phyloP scores from a whole-genome alignment of 2,888 invertebrate species.

The Epistrophe eligans region DNA sequence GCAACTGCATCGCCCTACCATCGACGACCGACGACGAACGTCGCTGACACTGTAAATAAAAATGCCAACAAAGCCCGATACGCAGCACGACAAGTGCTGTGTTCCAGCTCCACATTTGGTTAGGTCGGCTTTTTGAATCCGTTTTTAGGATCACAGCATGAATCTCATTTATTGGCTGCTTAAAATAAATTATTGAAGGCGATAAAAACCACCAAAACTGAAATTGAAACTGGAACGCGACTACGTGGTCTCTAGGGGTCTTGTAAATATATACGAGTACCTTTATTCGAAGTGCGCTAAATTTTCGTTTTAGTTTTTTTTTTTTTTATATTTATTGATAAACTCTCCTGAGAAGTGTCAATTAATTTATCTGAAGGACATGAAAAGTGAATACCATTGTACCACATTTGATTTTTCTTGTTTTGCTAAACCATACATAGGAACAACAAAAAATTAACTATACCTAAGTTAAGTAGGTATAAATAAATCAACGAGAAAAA shows the following conservation, averaged over 20 bases:
- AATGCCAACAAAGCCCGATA: conserved; percentile 38
- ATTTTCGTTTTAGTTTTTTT: background rate
- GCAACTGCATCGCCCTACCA: conserved; percentile 17
- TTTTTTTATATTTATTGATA: conserved; percentile 17
- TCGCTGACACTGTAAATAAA: background rate
- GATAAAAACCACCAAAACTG: conserved; percentile 46
- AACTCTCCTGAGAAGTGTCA: conserved; percentile 64
- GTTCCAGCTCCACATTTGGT: conserved; percentile 65
- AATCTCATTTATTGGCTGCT: conserved; percentile 67
- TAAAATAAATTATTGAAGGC: conserved; percentile 55
- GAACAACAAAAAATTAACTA: background rate
- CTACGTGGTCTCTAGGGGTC: conserved; percentile 64
- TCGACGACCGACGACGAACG: background rate
- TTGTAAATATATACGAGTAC: background rate
- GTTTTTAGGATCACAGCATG: conserved; percentile 70
- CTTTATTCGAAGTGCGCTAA: conserved; percentile 4
- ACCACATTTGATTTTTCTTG: conserved; percentile 4
- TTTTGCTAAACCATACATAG: background rate
- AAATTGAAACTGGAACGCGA: conserved; percentile 65
- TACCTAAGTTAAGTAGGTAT: too few species aligned
- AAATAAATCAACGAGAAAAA: background rate
- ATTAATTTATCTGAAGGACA: conserved; percentile 72
- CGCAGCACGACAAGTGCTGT: conserved; percentile 68
- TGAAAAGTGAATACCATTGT: conserved; percentile 59
- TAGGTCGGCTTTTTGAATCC: conserved; percentile 58